Base-by-base conservation (phyloP, 1,140 invertebrate species). In the Dryas iulia region DNA sequence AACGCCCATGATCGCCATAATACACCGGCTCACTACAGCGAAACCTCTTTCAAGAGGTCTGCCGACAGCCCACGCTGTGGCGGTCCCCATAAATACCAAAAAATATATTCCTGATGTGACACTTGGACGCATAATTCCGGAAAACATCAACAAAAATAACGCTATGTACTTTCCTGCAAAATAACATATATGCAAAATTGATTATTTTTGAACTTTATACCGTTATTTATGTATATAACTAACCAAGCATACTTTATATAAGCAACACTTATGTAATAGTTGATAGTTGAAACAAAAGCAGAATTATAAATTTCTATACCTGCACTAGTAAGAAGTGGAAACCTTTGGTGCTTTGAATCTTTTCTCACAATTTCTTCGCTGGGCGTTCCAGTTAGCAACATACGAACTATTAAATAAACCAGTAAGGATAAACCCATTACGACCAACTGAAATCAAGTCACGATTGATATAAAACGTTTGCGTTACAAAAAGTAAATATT, bases 41-140 rank as follows among this genome's bases (percentile, higher is more conserved):
- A 98, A 98, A 1, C 94, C 95, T 66, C 93, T 93, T 66, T 93
- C 93, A 63, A 97, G 86, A 52, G 96, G 94, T 67, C 95, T 94
- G 81, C 96, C 96, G 77, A 96, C 95, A 14, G 97, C 95, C 96
- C 98, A 98, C 92, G 96, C 97, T 0, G 98, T 98, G 12, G 96
- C 95, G 5, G 96, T 94, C 25, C 94, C 94, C 74, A 99, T 91
- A 86, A 99, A 99, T 12, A 96, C 93, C 12, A 98, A 74, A 89
- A 98, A 98, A 89, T 99, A 98, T 31, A 98, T 93, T 10, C 94
- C 95, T 30, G 95, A 95, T 2, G 96, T 94, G 5, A 97, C 91
- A 18, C 96, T 97, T 3, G 97, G 97, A 56, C 94, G 93, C 77
- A 97, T 84, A 52, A 96, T 94, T 0, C 96, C 96, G 14, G 96